These are phyloP conservation scores for Phyllostomus discolor DNA, from an alignment of 2,113 vertebrate genomes.

Conservation along the genomic window DNA sequence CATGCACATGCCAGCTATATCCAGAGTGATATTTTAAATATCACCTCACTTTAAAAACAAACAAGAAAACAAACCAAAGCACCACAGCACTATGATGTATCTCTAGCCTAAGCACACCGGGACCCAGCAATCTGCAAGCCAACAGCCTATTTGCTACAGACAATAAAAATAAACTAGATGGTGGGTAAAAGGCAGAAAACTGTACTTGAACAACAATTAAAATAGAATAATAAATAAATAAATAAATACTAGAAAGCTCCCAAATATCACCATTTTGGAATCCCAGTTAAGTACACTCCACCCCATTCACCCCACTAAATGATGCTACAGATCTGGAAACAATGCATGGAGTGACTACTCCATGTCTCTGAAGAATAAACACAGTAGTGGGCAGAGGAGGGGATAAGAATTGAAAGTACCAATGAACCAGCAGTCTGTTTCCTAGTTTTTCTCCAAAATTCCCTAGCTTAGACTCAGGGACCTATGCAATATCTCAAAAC, in stretches of 20 bases:
- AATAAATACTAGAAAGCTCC: slow-evolving; percentile 16
- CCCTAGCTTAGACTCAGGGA: not conserved
- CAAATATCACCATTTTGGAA: not conserved
- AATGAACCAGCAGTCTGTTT: not conserved
- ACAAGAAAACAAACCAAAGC: not conserved
- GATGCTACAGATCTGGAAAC: not conserved
- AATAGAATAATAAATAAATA: not conserved
- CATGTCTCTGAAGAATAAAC: not conserved
- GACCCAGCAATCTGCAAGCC: not conserved
- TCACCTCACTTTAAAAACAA: slow-evolving; percentile 27
- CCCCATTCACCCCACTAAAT: not conserved
- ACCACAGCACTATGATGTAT: not conserved
- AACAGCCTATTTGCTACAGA: not conserved
- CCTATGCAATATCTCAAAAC: not conserved
- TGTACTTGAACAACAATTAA: too few relatives aligned
- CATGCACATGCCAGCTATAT: not conserved
- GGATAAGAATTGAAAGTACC: not conserved
- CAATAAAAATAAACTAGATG: slow-evolving; percentile 30
- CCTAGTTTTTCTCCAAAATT: not conserved
- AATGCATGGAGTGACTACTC: not conserved
- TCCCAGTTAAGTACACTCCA: not conserved
- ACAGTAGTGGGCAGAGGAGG: not conserved
- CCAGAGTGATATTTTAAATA: slow-evolving; percentile 26
- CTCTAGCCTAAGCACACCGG: not conserved
- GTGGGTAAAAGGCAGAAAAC: too few relatives aligned